These are phyloP conservation scores for Phymastichus coffea DNA, from an alignment of 1,140 invertebrate genomes.

Conservation along the genomic window DNA sequence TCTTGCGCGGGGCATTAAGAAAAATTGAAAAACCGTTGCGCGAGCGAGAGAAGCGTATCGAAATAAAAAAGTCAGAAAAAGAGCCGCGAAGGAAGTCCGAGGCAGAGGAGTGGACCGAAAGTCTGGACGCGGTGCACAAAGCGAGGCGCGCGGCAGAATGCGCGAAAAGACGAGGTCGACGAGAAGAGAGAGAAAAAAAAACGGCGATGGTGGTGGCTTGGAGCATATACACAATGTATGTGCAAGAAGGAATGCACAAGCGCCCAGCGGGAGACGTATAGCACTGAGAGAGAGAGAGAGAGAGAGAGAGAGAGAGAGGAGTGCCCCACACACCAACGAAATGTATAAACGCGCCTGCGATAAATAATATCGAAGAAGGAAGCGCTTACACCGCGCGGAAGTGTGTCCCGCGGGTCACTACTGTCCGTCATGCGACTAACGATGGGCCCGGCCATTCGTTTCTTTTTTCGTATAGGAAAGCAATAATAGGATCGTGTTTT, in stretches of 20 bases:
- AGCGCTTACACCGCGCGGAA: neutral
- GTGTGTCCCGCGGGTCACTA: neutral
- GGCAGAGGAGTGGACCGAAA: too few species aligned
- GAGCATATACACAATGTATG: too few species aligned
- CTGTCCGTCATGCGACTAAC: conserved; percentile 21
- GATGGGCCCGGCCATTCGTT: neutral
- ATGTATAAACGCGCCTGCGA: conserved; percentile 17
- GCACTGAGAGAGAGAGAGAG: neutral
- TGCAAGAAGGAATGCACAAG: too few species aligned
- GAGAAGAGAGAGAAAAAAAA: neutral
- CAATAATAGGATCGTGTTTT: conserved; percentile 51
- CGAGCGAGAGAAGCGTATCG: neutral
- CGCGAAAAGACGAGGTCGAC: neutral
- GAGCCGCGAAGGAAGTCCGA: neutral
- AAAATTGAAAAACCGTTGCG: conserved; percentile 13
- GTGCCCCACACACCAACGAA: neutral
- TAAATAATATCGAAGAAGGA: conserved; percentile 25
- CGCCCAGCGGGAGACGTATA: neutral
- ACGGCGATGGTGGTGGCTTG: neutral
- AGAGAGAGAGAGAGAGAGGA: neutral
- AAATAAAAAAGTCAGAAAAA: neutral
- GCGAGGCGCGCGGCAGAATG: too few species aligned
- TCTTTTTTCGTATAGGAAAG: conserved; percentile 17
- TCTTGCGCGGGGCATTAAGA: conserved; percentile 6
- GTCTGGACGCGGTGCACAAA: too few species aligned